Base-by-base conservation (phyloP, 2,888 invertebrate genomes). In the Phyllotreta cruciferae region DNA sequence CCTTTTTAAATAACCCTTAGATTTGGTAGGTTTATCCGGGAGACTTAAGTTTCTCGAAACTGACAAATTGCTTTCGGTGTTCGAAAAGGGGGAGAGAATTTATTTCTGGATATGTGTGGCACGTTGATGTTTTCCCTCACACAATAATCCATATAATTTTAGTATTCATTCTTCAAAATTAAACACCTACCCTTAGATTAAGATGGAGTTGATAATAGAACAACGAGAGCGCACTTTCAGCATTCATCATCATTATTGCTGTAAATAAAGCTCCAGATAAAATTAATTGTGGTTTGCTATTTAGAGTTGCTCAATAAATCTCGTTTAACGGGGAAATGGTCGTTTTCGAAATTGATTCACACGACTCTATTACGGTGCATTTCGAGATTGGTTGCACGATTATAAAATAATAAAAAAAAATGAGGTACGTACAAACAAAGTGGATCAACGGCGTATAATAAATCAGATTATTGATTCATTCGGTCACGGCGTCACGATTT, bases 61-160 rank as follows among this genome's bases (percentile, higher is more conserved):
- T 69, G 69, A 69, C 69, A 69, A 69, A 69, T 69, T 69, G 66
- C 67, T 64, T 54, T 58, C 39, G 53, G 56, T 67, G 64, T 53
- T 62, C 62, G 62, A 24, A 24, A 24, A 24, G 56, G 58, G 60
- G 56, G 64, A n/a, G n/a, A n/a, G 64, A 65, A 36, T 47, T 55
- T 57, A 66, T 61, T 66, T 66, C 56, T 63, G 62, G 47, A 52
- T 55, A 24, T 37, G 45, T 9, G 8, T 42, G 7, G 36, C 10
- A 36, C 10, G 34, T 36, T 14, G 49, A 54, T 42, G 55, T 36
- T 63, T 58, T 55, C 55, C 47, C 47, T 63, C 55, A 8, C 55
- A 8, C 37, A 54, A 44, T 63, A 49, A 6, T 38, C 53, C 24
- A 53, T 53, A 36, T 14, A 34, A 53, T n/a, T n/a, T 38, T 52